A percentile compares a stretch with the other conserved stretches of the same genome.
These are phyloP conservation scores for Halcyon malimbica DNA, from an alignment of 2,113 vertebrate species.

Conservation along the genomic window DNA sequence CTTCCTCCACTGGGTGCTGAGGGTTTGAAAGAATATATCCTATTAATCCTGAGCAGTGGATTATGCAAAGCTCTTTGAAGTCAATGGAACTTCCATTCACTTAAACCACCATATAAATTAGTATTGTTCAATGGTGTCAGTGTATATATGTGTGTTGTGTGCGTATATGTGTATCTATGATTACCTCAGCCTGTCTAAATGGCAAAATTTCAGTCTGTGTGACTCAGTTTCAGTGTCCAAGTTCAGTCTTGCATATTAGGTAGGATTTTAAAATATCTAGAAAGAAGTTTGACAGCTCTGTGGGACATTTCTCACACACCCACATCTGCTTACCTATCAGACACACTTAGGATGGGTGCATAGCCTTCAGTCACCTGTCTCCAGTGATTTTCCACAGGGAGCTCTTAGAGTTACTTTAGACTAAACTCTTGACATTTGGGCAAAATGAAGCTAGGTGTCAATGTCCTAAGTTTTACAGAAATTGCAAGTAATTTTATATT, in stretches of 20 bases:
- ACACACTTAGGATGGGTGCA: not conserved
- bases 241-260: not conserved
- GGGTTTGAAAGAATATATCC: not conserved
- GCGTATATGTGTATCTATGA: too few species aligned
- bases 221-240: not conserved
- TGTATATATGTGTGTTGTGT: too few species aligned
- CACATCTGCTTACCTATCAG: not conserved
- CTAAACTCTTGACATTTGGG: not conserved
- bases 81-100: not conserved
- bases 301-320: not conserved
- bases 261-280: not conserved
- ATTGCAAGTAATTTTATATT: not conserved
- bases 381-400: not conserved
- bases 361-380: not conserved
- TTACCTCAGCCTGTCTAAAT: not conserved
- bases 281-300: not conserved
- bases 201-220: not conserved
- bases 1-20: not conserved
- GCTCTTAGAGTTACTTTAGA: not conserved
- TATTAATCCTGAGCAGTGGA: not conserved
- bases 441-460: not conserved
- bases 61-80: not conserved
- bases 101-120: not conserved
- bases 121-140: not conserved
- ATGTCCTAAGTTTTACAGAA: not conserved